Percentiles rank a stretch among this genome's conserved stretches.
phyloP scores from a whole-genome alignment of 2,113 vertebrate species.

The Sylvietta virens region DNA sequence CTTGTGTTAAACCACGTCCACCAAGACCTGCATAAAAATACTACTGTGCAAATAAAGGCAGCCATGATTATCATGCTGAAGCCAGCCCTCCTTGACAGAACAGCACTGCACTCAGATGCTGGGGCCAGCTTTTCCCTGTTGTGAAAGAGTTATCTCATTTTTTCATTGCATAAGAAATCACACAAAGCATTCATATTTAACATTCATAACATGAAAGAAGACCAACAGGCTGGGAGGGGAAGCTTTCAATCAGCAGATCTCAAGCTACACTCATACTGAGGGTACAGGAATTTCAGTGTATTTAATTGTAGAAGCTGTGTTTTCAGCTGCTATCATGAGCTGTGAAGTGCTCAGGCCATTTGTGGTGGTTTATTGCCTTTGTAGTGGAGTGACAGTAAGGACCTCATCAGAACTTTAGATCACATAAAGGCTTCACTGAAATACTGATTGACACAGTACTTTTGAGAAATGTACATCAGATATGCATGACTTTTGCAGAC shows the following conservation, averaged over 20 bases:
- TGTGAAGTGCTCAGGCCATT: not conserved
- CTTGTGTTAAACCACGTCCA: not conserved
- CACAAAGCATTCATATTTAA: not conserved
- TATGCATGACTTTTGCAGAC: not conserved
- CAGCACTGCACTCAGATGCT: not conserved
- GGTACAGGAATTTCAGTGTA: not conserved
- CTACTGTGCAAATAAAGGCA: not conserved
- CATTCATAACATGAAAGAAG: not conserved
- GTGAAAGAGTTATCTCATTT: not conserved
- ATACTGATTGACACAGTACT: not conserved
- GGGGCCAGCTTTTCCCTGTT: not conserved
- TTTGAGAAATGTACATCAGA: not conserved
- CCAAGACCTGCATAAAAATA: not conserved
- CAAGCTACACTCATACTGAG: not conserved
- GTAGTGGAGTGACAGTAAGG: accelerated
- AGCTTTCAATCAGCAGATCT: not conserved
- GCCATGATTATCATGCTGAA: accelerated
- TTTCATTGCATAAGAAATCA: not conserved
- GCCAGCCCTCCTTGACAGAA: not conserved
- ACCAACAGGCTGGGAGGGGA: not conserved
- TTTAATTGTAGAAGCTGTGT: not conserved
- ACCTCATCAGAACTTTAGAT: not conserved
- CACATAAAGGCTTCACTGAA: not conserved
- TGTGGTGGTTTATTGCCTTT: not conserved
- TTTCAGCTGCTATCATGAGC: not conserved